Base-by-base conservation (phyloP, 2,888 invertebrate species). In the Mycalesis mineus region DNA sequence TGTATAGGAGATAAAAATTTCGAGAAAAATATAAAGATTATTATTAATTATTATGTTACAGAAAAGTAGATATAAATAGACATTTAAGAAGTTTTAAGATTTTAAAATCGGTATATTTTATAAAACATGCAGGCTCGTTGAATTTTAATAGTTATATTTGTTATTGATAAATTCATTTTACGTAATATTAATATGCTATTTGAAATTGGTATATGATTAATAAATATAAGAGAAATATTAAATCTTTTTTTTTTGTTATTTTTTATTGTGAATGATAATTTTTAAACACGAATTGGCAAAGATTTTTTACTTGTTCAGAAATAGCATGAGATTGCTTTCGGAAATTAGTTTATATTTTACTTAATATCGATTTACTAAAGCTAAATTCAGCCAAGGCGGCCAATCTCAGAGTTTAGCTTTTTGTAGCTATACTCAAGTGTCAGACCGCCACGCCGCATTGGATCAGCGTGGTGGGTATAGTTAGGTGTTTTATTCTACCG, bases 1-100 rank as follows among this genome's bases (percentile, higher is more conserved):
- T 47, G 47, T 47, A 47, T 47, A 47, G 33, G 40, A 37, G 37
- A 41, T 31, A 51, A 41, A 28, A 41, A 51, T 47, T 28, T 47
- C 22, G 47, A 33, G 47, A 47, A 47, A 47, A 47, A 47, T 47
- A 47, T 47, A 47, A 33, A 33, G 11, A 47, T 47, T 29, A 45
- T 47, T 29, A 45, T 14, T 44, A 28, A 11, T 29, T 29, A 6
- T 33, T 33, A 15, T 41, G 8, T 15, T 17, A 17, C 31, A 33
- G 47, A 47, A 47, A 15, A 33, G 31, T 13, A 47, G 47, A 47
- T 47, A 31, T 4, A 45, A 45, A 45, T 47, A 47, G 15, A 47
- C 31, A 31, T 31, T 45, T 6, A n/a, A 47, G 31, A 33, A 45
- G 14, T 15, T 44, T n/a, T 29, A 45, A 45, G 13, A 31, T 33